Evolutionary conservation across 2,888 invertebrate genomes (phyloP), one percentile per base, ranked within the genome.

Genomic region (Gandaritis pyraliata): DNA sequence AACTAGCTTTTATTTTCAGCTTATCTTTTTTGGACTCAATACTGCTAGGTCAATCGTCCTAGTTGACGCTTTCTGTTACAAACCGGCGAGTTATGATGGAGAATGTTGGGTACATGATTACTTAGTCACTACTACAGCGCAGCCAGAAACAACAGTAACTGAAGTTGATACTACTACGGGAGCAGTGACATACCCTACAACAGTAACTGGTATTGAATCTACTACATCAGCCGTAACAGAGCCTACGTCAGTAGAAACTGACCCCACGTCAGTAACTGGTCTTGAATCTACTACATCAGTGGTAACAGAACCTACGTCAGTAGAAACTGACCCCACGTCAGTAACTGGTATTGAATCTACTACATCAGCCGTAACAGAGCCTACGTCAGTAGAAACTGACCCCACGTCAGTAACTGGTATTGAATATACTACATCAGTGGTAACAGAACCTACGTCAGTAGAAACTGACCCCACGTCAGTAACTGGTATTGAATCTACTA

Each of bases 1-100:
- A 45, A n/a, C n/a, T 33, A 11, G 15, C 30, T 18, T 33, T n/a
- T 38, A n/a, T 15, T 58, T 58, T 29, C 51, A 58, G 58, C 13
- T 58, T 1, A 46, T 29, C 10, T 46, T 58, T 7, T 8, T 58
- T 45, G 58, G 46, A n/a, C 6, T 23, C 8, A n/a, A 16, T n/a
- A 23, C 46, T 39, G 29, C 1, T 3, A 15, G 6, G 0, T 29
- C 41, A 12, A 41, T 41, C 30, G 48, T 53, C 23, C 18, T 49
- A 48, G 59, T 59, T 47, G 59, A 53, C 43, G 47, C 53, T 18
- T 53, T 59, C 23, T 53, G 53, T n/a, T 58, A 58, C 15, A 58
- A 43, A 12, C 58, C 58, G 1, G 23, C 38, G 29, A 29, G 30
- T 4, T 46, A 38, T 47, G 58, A 52, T 0, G 51, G 38, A 39